Percentiles rank a stretch among this genome's conserved stretches.
Evolutionary conservation across 2,888 invertebrate genomes (phyloP).

Genomic region (Morpho deidamia): DNA sequence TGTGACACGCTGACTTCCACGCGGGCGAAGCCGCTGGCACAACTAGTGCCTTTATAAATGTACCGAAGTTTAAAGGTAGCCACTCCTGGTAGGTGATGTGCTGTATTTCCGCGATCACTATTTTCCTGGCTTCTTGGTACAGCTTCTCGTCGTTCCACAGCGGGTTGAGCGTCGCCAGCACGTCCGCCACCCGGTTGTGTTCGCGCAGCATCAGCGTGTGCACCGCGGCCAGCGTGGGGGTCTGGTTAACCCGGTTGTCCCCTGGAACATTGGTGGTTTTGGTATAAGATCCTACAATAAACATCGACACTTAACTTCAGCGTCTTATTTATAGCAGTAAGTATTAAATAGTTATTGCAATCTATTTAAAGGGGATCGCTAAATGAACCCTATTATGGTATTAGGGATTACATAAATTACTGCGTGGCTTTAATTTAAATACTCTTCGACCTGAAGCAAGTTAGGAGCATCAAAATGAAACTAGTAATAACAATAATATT

Average conservation of each 20-base stretch:
- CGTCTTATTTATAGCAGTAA: too few relatives aligned
- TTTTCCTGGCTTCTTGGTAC: constrained; percentile 75
- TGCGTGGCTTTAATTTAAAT: too few relatives aligned
- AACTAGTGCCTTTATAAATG: too few relatives aligned
- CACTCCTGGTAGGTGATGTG: constrained; percentile 80
- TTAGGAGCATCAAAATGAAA: not conserved
- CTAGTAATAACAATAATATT: too few relatives aligned
- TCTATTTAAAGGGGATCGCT: too few relatives aligned
- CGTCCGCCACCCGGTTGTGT: constrained; percentile 76
- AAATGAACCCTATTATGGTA: too few relatives aligned
- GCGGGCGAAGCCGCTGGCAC: too few relatives aligned
- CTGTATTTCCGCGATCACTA: constrained; percentile 77
- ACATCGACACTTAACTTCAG: too few relatives aligned
- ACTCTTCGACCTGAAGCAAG: not conserved
- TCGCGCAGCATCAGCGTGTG: constrained; percentile 75
- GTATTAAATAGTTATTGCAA: too few relatives aligned
- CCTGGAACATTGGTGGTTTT: constrained; percentile 40
- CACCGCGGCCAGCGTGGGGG: constrained; percentile 69
- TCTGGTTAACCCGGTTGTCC: constrained; percentile 74
- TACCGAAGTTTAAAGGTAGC: constrained; percentile 76
- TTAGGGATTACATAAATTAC: too few relatives aligned
- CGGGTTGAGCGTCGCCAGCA: constrained; percentile 71
- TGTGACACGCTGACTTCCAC: too few relatives aligned
- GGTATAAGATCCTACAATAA: too few relatives aligned
- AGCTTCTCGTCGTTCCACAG: constrained; percentile 77